A percentile compares a stretch with the other conserved stretches of the same genome.
Evolutionary conservation across 2,797 vertebrate species (phyloP).

Genomic region (Anguilla marmorata): DNA sequence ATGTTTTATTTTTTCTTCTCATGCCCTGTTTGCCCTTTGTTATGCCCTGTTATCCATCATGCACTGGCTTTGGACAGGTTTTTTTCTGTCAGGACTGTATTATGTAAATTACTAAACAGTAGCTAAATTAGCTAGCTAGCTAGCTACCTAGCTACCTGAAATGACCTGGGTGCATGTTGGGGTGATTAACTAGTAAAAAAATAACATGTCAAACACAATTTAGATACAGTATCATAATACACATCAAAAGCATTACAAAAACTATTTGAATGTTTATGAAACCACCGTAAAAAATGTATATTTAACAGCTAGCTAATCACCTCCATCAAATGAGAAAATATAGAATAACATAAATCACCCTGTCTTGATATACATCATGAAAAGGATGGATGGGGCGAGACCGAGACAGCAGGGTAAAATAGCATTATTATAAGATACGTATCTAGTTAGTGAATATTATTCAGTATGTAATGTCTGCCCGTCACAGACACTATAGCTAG

Average conservation of each 20-base stretch:
- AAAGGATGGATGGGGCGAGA: neutral
- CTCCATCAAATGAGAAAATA: neutral
- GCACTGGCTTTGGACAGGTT: neutral
- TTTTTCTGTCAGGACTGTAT: neutral
- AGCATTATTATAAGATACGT: neutral
- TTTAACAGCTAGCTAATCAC: neutral
- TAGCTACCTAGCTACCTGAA: neutral
- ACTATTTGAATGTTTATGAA: neutral
- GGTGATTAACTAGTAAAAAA: neutral
- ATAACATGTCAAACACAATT: neutral
- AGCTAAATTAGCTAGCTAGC: neutral
- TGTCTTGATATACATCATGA: neutral
- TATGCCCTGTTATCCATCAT: constrained; percentile 2
- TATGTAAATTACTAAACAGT: neutral
- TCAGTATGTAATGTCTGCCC: neutral
- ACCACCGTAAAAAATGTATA: neutral
- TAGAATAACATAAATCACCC: neutral
- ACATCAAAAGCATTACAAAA: neutral
- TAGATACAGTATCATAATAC: neutral
- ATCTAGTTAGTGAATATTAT: constrained; percentile 1
- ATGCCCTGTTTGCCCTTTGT: neutral
- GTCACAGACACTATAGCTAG: neutral
- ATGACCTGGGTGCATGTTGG: neutral
- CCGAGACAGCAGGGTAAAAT: neutral
- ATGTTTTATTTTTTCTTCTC: neutral